These are phyloP conservation scores for Toxotes chatareus DNA, from an alignment of 2,113 vertebrate genomes.

Conservation along the genomic window DNA sequence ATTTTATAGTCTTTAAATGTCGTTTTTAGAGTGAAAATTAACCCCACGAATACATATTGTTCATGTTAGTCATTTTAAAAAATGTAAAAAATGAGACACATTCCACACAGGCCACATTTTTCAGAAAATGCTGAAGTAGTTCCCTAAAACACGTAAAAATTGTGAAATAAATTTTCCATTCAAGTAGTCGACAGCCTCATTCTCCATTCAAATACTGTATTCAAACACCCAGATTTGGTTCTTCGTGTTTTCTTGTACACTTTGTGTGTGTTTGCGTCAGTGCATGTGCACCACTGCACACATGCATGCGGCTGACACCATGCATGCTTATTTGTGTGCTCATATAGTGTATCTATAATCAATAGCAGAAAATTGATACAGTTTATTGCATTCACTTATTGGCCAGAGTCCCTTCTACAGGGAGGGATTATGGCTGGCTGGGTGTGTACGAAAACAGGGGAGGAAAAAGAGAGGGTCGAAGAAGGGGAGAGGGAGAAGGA, in stretches of 20 bases:
- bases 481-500: constrained; percentile 62
- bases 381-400: constrained; percentile 78
- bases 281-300: constrained; percentile 48
- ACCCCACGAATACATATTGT: not conserved
- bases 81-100: constrained; percentile 3
- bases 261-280: constrained; percentile 34
- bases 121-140: constrained; percentile 14
- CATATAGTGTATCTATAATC: constrained; percentile 71
- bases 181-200: constrained; percentile 15
- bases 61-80: not conserved
- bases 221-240: constrained; percentile 44
- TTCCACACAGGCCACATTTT: constrained; percentile 30
- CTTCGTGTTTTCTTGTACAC: constrained; percentile 27
- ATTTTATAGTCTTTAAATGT: constrained; percentile 17
- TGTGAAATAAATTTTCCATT: constrained; percentile 10
- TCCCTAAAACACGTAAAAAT: constrained; percentile 18
- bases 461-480: constrained; percentile 56
- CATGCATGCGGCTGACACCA: constrained; percentile 35
- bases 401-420: constrained; percentile 65
- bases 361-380: constrained; percentile 74
- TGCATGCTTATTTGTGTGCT: constrained; percentile 52
- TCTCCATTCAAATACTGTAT: constrained; percentile 59
- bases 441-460: constrained; percentile 80
- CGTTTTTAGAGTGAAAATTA: not conserved
- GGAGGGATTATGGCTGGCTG: constrained; percentile 81